Conservation (phyloP, 2,888 invertebrate genomes). For the Merodon equestris region DNA sequence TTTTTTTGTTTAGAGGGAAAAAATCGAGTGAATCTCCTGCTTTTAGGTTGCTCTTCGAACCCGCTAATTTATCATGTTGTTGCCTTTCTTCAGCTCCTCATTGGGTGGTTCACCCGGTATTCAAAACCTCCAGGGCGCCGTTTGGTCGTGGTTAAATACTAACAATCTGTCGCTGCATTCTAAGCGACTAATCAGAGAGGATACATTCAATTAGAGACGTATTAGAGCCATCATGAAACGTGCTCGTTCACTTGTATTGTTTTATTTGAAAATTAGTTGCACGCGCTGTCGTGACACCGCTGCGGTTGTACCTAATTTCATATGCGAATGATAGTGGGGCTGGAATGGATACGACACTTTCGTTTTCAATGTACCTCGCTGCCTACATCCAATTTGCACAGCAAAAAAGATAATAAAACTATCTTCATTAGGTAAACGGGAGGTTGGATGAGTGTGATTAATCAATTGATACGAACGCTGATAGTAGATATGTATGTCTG, state of each 20-base stretch:
- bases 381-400: slow-evolving; percentile 30
- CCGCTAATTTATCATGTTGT: too few relatives aligned
- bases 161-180: slow-evolving; percentile 33
- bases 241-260: neutral
- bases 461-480: too few relatives aligned
- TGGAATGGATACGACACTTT: slow-evolving; percentile 8
- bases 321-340: neutral
- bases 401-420: neutral
- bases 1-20: too few relatives aligned
- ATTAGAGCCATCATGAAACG: slow-evolving; percentile 2
- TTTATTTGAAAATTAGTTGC: slow-evolving; percentile 41
- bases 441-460: neutral
- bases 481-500: too few relatives aligned
- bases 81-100: too few relatives aligned
- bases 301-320: neutral
- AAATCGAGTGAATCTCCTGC: too few relatives aligned
- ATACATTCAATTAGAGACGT: slow-evolving; percentile 61
- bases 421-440: slow-evolving; percentile 10
- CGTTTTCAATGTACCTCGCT: neutral
- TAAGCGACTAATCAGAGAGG: slow-evolving; percentile 46
- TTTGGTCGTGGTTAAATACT: neutral
- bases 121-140: too few relatives aligned
- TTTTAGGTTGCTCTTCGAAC: too few relatives aligned
- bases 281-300: slow-evolving; percentile 37
- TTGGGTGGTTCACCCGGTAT: too few relatives aligned